Base-by-base conservation (phyloP, 2,888 invertebrate species). In the Limulus polyphemus region DNA sequence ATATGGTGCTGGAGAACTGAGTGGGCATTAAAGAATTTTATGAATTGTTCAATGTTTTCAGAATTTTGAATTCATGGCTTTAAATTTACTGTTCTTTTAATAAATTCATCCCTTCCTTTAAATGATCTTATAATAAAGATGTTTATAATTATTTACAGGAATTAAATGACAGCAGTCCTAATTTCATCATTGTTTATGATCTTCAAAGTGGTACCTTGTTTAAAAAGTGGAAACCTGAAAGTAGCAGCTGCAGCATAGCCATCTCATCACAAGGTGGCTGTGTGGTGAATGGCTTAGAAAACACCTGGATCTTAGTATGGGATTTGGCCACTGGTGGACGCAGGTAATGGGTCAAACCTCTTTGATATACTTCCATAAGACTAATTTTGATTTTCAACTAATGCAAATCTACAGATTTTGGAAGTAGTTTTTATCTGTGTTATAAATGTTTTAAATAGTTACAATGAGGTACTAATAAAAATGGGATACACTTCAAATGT, bases 141-240 rank as follows among this genome's bases (percentile, higher is more conserved):
- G 32, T 32, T 32, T 32, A 32, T 32, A 32, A 5, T 32, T 32
- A 32, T 59, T 54, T 62, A 10, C 79, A 83, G 76, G 85, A 85
- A 76, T 80, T 85, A 49, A 83, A 83, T 52, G 65, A 89, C 74
- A 86, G 87, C 0, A 83, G 84, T 64, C 88, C 90, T 0, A 90
- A 90, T 80, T 91, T 90, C 78, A 88, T 91, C 61, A 88, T 90
- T 58, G 90, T 91, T 57, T 91, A 91, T 76, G 91, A 92, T 79
- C 81, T 92, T 56, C 88, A 88, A 77, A 90, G 89, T 67, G 91
- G 91, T 60, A 90, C 90, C 0, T 76, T 91, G 70, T 91, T 91
- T 79, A 90, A 90, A 78, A 91, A 90, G 77, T 90, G 90, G 88
- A 90, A 90, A 77, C 89, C 90, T 1, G 85, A 85, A 47, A 86